Conservation (phyloP, 2,797 vertebrate genomes). For the Picus viridis region DNA sequence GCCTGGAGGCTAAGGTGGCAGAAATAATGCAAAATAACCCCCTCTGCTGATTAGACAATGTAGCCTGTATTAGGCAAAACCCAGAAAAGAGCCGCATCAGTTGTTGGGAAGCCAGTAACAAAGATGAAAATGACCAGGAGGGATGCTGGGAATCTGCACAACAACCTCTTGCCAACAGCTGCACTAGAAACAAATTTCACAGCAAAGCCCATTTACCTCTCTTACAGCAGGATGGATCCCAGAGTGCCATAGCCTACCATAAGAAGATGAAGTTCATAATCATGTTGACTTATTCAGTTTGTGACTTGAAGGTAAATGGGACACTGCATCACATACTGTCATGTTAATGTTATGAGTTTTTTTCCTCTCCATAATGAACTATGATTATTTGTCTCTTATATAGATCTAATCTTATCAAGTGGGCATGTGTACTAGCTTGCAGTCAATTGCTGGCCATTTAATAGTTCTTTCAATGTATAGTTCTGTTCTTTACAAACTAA, state of each 20-base stretch:
- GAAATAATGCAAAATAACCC: background rate
- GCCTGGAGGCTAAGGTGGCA: background rate
- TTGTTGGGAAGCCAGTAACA: background rate
- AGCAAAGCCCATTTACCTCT: background rate
- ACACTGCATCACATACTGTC: background rate
- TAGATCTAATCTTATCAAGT: background rate
- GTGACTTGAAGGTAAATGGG: background rate
- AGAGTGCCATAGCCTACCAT: background rate
- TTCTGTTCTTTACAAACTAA: background rate
- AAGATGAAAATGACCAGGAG: background rate
- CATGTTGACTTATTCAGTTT: background rate
- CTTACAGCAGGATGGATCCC: background rate
- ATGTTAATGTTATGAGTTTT: background rate
- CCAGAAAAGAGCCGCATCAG: background rate
- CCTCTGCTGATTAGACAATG: background rate
- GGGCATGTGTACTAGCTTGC: background rate
- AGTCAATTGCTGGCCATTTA: background rate
- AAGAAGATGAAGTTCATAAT: background rate
- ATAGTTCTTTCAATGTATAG: background rate
- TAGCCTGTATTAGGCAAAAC: background rate
- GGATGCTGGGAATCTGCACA: background rate
- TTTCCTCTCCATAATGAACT: background rate
- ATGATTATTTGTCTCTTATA: conserved; percentile 13
- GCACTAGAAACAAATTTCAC: background rate
- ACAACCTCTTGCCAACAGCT: background rate